phyloP scores from a whole-genome alignment of 2,113 vertebrate species.

The Leptobrachium leishanense region DNA sequence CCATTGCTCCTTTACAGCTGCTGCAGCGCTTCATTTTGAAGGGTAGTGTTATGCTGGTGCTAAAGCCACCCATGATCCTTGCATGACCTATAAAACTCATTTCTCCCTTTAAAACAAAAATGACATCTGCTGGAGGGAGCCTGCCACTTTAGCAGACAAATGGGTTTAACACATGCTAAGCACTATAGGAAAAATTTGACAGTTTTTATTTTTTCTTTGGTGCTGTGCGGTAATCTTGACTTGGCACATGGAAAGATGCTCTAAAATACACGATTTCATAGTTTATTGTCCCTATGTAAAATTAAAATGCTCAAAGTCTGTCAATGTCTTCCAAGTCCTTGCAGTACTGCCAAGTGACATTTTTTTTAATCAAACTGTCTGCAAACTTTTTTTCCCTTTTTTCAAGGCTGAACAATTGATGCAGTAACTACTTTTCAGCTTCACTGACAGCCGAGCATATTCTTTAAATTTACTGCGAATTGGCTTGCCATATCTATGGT shows the following conservation, averaged over 20 bases:
- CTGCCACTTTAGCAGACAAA: background rate
- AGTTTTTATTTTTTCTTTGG: background rate
- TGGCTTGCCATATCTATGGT: background rate
- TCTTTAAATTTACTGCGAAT: background rate
- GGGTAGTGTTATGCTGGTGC: constrained; percentile 41
- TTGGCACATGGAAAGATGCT: constrained; percentile 73
- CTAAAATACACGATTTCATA: constrained; percentile 59
- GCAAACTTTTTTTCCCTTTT: background rate
- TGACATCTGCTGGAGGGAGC: background rate
- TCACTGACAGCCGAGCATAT: background rate
- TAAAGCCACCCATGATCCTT: constrained; percentile 42
- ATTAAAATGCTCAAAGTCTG: constrained; percentile 37
- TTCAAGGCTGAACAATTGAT: background rate
- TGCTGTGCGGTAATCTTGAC: constrained; percentile 24
- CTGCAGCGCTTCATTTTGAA: background rate
- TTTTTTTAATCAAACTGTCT: background rate
- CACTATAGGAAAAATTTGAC: constrained; percentile 15
- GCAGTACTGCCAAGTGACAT: background rate
- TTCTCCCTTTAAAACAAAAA: background rate
- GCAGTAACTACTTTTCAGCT: background rate
- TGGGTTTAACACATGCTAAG: constrained; percentile 12
- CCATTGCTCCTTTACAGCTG: constrained; percentile 21
- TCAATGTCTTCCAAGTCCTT: constrained; percentile 29
- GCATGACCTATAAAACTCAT: background rate
- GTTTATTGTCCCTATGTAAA: constrained; percentile 27